Base-by-base conservation (phyloP, 1,140 invertebrate genomes). In the Bombus polaris region DNA sequence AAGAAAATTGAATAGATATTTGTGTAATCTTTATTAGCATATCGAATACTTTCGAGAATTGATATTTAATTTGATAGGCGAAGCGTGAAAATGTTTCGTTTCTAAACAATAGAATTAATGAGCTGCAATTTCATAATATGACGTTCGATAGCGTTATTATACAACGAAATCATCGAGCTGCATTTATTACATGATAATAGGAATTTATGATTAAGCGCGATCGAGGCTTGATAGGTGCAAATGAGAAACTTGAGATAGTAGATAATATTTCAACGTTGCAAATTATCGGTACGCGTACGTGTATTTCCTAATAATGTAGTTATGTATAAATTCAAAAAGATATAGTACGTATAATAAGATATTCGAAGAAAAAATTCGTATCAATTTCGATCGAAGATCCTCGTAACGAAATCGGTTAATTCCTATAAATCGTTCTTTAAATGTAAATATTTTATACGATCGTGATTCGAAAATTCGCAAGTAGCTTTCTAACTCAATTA, bases 71-170 rank as follows among this genome's bases (percentile, higher is more conserved):
- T 42, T 15, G 70, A 42, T 10, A 22, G 5, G 3, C 37, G 25
- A 44, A 6, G 42, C 71, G n/a, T 73, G 71, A 73, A 73, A 73
- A 47, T 47, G 42, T 73, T 42, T 44, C 28, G 39, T 47, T 32
- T 18, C 13, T 42, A 73, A 73, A 73, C 71, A 73, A 73, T 73
- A 42, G 71, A 47, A 73, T 73, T 73, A 73, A 73, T 32, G 28
- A 73, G 3, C 15, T 47, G 71, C 71, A 73, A 73, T 73, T 73
- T 47, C n/a, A 47, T 10, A 73, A 73, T n/a, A 15, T 8, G 42
- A 73, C 28, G 42, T 6, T 44, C 71, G n/a, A 73, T 39, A 28
- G 37, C 13, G n/a, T n/a, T 44, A 10, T 73, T 73, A 22, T 73
- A 47, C 71, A 73, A 47, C 44, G 15, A 32, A 44, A 44, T 44